Base-by-base conservation (phyloP, 2,888 invertebrate species). In the Tetrapedia diversipes region DNA sequence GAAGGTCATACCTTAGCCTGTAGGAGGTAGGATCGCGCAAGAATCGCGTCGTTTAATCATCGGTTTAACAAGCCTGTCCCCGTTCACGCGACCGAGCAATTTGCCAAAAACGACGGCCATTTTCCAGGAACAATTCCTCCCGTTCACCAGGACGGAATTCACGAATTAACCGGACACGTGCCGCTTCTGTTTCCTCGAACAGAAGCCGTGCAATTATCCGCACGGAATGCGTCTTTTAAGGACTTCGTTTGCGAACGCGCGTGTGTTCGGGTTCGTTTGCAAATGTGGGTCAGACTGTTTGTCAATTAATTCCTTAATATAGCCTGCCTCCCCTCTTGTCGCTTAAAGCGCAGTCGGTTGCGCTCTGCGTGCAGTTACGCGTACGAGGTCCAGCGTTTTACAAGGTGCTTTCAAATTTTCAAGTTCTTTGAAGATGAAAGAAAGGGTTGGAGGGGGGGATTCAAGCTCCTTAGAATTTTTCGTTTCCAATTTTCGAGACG, bases 291-390 rank as follows among this genome's bases (percentile, higher is more conserved):
- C 83, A 85, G 81, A 80, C 85, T 59, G 83, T 85, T 84, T 85
- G 85, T 84, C 83, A 83, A 84, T 84, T 83, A 84, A 70, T 79
- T n/a, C 80, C 85, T 84, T 83, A 85, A 85, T 83, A 78, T 79
- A 85, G 80, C 72, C 54, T 69, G 49, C 32, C 67, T 34, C 61
- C 69, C 73, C 72, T 66, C 66, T 39, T 14, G 41, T 67, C 72
- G 57, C 37, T 57, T 51, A 45, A 45, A 39, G 32, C 29, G 75
- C 69, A 53, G 71, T 61, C 60, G 14, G 43, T 49, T 49, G 59
- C 53, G 65, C 59, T 65, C 39, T n/a, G 53, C 37, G 70, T 24
- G 53, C 61, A 49, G 54, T 51, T 43, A 53, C 77, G 51, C 56
- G 24, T 69, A 61, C 11, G 75, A 71, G 54, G 64, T 76, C 10